phyloP scores from a whole-genome alignment of 1,140 invertebrate species.

The Cardiocondyla obscurior region DNA sequence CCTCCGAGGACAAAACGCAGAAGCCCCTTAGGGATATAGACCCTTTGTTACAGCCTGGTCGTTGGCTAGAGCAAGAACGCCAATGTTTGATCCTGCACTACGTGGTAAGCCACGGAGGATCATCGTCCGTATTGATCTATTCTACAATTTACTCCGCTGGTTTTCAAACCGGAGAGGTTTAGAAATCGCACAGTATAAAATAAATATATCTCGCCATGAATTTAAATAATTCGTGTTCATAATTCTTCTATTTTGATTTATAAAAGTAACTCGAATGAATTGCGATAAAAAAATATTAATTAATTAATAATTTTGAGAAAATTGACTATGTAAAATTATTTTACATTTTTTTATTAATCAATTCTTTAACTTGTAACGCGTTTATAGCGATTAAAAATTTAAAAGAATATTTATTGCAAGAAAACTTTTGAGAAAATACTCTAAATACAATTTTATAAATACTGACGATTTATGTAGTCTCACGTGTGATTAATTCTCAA shows the following conservation, averaged over 20 bases:
- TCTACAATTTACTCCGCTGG: slow-evolving; percentile 43
- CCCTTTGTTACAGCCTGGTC: slow-evolving; percentile 68
- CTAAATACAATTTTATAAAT: neutral
- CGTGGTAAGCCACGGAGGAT: slow-evolving; percentile 65
- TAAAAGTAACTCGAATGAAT: no score
- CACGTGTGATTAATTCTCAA: neutral
- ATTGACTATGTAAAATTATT: neutral
- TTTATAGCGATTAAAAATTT: no score
- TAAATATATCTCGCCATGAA: neutral
- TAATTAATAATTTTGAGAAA: neutral
- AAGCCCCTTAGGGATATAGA: slow-evolving; percentile 61
- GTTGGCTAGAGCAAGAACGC: slow-evolving; percentile 59
- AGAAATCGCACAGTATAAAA: slow-evolving; percentile 8
- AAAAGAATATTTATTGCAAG: neutral
- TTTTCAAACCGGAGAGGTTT: slow-evolving; percentile 28
- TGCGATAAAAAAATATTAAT: neutral
- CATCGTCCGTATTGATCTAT: slow-evolving; percentile 65
- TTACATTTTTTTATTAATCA: no score
- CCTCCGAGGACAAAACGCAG: slow-evolving; percentile 67
- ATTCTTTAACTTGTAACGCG: no score
- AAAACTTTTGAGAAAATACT: neutral
- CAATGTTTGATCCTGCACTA: slow-evolving; percentile 64
- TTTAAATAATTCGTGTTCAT: neutral
- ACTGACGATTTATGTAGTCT: neutral
- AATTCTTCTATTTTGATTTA: neutral